phyloP scores from a whole-genome alignment of 2,797 vertebrate species.

The Ctenopoma kingsleyae region DNA sequence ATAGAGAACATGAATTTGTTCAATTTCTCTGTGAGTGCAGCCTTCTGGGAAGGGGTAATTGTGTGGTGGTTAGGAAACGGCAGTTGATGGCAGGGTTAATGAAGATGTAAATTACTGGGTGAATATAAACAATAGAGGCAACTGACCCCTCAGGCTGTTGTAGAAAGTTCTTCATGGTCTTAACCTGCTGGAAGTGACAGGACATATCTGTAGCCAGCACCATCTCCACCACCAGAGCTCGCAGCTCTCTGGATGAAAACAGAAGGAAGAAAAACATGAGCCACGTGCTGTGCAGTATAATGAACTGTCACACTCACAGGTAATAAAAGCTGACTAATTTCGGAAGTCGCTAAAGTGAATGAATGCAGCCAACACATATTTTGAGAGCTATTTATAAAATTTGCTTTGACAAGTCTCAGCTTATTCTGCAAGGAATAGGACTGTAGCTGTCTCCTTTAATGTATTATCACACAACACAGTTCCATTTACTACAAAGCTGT shows the following conservation, averaged over 20 bases:
- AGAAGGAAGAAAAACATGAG: conserved; percentile 19
- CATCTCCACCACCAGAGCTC: conserved; percentile 96
- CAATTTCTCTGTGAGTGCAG: conserved; percentile 3
- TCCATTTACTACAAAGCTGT: conserved; percentile 34
- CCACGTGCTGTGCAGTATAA: conserved; percentile 17
- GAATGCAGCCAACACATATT: conserved; percentile 20
- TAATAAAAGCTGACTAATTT: conserved; percentile 33
- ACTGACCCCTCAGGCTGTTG: conserved; percentile 97
- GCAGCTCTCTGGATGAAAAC: conserved; percentile 89
- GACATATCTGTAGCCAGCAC: conserved; percentile 99
- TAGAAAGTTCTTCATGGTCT: conserved; percentile 96
- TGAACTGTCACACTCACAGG: conserved; percentile 29
- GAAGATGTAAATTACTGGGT: conserved; percentile 38
- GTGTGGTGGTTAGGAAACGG: conserved; percentile 45
- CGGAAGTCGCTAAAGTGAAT: conserved; percentile 39
- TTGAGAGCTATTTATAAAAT: conserved; percentile 53
- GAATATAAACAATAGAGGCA: conserved; percentile 1
- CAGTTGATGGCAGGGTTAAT: conserved; percentile 41
- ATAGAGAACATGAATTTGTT: conserved; percentile 25
- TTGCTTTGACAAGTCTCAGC: conserved; percentile 39
- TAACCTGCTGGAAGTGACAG: conserved; percentile 98
- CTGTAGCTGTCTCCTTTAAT: conserved; percentile 44
- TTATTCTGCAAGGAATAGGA: conserved; percentile 25
- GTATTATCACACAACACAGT: conserved; percentile 29
- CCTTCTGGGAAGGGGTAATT: conserved; percentile 55